Percentiles rank a stretch among this genome's conserved stretches.
These are phyloP conservation scores for Tetragnatha versicolor DNA, from an alignment of 1,140 invertebrate species.

Conservation along the genomic window DNA sequence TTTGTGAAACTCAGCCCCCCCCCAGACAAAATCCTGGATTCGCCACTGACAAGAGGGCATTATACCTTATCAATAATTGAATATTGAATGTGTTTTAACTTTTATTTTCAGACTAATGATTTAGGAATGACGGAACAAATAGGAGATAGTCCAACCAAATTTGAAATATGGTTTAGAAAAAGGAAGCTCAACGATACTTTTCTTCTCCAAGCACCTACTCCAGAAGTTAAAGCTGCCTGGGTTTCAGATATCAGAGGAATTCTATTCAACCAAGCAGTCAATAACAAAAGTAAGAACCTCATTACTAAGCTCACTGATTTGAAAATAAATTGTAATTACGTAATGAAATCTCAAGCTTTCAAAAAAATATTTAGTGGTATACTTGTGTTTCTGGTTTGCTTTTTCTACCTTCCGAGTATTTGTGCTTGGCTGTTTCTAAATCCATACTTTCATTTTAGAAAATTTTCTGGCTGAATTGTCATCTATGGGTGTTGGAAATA, in stretches of 20 bases:
- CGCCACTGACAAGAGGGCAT: neutral
- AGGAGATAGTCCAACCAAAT: conserved; percentile 57
- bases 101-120: conserved; percentile 52
- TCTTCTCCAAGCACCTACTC: conserved; percentile 52
- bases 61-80: too few species aligned
- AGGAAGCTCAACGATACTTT: conserved; percentile 53
- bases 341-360: neutral
- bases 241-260: conserved; percentile 43
- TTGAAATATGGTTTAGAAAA: conserved; percentile 57
- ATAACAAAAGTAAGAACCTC: conserved; percentile 46
- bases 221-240: conserved; percentile 54
- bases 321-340: neutral
- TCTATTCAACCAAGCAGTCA: conserved; percentile 50
- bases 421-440: neutral
- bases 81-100: neutral
- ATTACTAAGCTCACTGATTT: neutral
- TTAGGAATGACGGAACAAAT: conserved; percentile 56
- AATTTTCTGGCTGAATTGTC: conserved; percentile 55
- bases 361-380: neutral
- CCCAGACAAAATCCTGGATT: too few species aligned
- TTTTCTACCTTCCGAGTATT: neutral
- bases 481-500: conserved; percentile 56
- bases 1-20: too few species aligned
- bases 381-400: neutral
- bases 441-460: conserved; percentile 7